Evolutionary conservation across 2,888 invertebrate species (phyloP).

Genomic region (Apamea crenata): DNA sequence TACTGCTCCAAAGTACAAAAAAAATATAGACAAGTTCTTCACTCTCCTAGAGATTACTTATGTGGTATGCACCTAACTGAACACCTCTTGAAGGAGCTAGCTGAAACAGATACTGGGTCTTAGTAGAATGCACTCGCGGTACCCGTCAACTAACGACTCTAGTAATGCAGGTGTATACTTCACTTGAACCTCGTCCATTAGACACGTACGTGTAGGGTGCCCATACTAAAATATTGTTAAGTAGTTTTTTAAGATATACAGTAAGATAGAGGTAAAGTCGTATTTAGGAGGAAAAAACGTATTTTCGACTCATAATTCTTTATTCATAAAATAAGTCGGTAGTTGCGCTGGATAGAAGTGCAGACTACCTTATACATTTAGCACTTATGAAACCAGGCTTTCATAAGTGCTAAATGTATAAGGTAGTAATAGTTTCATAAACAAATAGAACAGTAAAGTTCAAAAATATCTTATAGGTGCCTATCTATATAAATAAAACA

Average conservation of each 20-base stretch:
- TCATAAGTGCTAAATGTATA: background rate
- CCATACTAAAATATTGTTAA: background rate
- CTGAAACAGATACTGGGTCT: slow-evolving; percentile 45
- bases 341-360: background rate
- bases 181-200: slow-evolving; percentile 63
- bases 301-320: background rate
- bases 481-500: background rate
- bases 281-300: background rate
- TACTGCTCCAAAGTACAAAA: background rate
- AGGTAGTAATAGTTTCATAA: background rate
- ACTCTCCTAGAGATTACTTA: slow-evolving; percentile 1
- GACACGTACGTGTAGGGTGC: slow-evolving; percentile 52
- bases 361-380: background rate
- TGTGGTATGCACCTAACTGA: slow-evolving; percentile 13
- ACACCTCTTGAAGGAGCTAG: slow-evolving; percentile 9
- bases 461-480: background rate
- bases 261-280: background rate
- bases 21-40: background rate
- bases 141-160: slow-evolving; percentile 55
- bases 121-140: slow-evolving; percentile 48
- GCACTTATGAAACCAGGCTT: too few species aligned
- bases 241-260: background rate
- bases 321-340: background rate
- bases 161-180: slow-evolving; percentile 60
- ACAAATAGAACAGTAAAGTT: background rate